Evolutionary conservation across 1,140 invertebrate genomes (phyloP).

Genomic region (Nixonia krombeini): DNA sequence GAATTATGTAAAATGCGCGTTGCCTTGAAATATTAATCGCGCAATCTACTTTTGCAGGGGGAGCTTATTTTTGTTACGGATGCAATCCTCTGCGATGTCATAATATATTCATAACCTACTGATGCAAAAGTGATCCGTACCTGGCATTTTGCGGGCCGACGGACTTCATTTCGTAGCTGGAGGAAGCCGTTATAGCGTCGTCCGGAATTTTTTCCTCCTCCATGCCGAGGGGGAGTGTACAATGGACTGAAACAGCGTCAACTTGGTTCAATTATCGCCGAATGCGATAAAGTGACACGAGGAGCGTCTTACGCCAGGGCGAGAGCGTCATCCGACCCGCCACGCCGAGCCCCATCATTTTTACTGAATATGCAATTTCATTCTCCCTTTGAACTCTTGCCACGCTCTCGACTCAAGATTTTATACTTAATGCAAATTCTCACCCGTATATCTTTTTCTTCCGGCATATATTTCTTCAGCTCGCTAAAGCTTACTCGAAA

Average conservation of each 20-base stretch:
- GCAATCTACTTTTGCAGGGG: neutral
- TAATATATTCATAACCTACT: constrained; percentile 14
- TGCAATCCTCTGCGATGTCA: constrained; percentile 8
- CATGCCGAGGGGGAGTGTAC: constrained; percentile 88
- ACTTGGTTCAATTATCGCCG: constrained; percentile 53
- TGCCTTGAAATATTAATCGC: constrained; percentile 7
- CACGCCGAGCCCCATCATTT: constrained; percentile 22
- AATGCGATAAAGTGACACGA: constrained; percentile 37
- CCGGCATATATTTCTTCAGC: too few species aligned
- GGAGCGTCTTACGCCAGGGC: constrained; percentile 14
- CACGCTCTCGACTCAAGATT: too few species aligned
- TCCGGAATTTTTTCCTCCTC: constrained; percentile 90
- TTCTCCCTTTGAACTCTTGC: neutral
- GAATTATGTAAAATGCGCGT: constrained; percentile 8
- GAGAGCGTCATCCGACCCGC: constrained; percentile 19
- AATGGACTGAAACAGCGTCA: constrained; percentile 79
- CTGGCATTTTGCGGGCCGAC: constrained; percentile 92
- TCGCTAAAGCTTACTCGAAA: too few species aligned
- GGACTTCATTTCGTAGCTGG: constrained; percentile 90
- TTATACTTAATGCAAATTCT: too few species aligned
- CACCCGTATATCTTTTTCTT: neutral
- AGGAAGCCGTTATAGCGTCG: constrained; percentile 88
- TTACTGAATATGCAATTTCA: constrained; percentile 24
- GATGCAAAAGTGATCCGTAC: constrained; percentile 70
- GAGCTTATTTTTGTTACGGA: constrained; percentile 12